Evolutionary conservation across 1,140 invertebrate genomes (phyloP).

Genomic region (Drosophila triauraria): DNA sequence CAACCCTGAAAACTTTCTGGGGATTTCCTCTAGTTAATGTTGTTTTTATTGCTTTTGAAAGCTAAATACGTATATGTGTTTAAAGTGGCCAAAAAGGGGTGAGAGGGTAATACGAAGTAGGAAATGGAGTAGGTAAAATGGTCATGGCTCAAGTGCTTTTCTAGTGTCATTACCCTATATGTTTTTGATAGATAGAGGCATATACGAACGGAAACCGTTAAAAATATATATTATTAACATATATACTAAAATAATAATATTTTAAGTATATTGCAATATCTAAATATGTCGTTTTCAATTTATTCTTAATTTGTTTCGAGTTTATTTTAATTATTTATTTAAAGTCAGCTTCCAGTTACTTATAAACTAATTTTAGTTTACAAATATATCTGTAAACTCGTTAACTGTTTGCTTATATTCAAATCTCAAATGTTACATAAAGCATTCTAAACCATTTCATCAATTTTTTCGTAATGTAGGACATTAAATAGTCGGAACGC

Average conservation of each 20-base stretch:
- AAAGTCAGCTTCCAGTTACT: too few relatives aligned
- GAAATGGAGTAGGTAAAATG: slow-evolving; percentile 49
- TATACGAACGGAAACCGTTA: background rate
- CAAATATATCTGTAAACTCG: background rate
- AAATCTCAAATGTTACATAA: background rate
- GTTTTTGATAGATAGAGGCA: background rate
- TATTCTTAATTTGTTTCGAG: background rate
- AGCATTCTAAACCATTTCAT: too few relatives aligned
- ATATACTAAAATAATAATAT: background rate
- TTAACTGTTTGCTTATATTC: background rate
- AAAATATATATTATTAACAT: too few relatives aligned
- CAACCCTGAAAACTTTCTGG: slow-evolving; percentile 17
- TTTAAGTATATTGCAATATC: too few relatives aligned
- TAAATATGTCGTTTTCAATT: background rate
- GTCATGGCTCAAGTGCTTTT: slow-evolving; percentile 45
- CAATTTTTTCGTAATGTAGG: background rate
- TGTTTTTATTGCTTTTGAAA: slow-evolving; percentile 41
- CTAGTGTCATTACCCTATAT: slow-evolving; percentile 7
- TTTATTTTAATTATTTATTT: background rate
- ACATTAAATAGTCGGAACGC: slow-evolving; percentile 7
- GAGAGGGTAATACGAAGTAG: slow-evolving; percentile 7
- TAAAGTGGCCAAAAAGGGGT: slow-evolving; percentile 22
- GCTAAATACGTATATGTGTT: slow-evolving; percentile 18
- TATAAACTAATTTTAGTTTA: background rate
- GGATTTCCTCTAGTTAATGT: slow-evolving; percentile 37